Percentiles rank a stretch among this genome's conserved stretches.
These are phyloP conservation scores for Nyctereutes procyonoides DNA, from an alignment of 2,113 vertebrate species.

Conservation along the genomic window DNA sequence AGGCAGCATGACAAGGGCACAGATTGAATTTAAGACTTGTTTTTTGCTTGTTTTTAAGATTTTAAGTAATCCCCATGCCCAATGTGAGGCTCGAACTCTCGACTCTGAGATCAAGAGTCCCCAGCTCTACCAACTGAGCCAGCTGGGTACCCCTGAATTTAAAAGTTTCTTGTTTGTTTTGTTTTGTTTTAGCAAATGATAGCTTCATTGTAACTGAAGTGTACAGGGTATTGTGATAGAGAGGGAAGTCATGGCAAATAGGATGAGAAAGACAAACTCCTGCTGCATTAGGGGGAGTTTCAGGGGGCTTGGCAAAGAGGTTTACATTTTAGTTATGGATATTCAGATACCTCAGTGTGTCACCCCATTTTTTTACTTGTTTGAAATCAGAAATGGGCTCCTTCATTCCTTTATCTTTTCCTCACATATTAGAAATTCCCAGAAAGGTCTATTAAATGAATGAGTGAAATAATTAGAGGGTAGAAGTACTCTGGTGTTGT, in stretches of 20 bases:
- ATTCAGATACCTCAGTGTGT: not conserved
- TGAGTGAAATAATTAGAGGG: not conserved
- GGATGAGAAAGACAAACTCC: not conserved
- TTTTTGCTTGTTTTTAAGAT: not conserved
- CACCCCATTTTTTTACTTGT: not conserved
- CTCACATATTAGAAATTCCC: not conserved
- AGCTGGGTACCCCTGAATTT: not conserved
- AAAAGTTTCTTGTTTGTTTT: not conserved
- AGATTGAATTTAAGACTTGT: not conserved
- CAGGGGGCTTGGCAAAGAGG: not conserved
- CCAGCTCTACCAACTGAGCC: not conserved
- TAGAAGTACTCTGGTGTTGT: not conserved
- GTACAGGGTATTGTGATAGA: not conserved
- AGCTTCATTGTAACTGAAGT: not conserved
- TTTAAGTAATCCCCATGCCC: not conserved
- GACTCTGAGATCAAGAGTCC: not conserved
- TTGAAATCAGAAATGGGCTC: not conserved
- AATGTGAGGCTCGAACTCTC: not conserved
- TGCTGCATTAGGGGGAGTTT: not conserved
- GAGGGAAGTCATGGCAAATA: not conserved
- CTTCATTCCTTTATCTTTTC: not conserved
- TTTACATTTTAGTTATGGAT: not conserved
- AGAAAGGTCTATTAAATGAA: not conserved
- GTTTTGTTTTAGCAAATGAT: not conserved
- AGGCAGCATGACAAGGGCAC: not conserved